A percentile compares a stretch with the other conserved stretches of the same genome.
These are phyloP conservation scores for Graptemys geographica DNA, from an alignment of 2,797 vertebrate species.

Conservation along the genomic window DNA sequence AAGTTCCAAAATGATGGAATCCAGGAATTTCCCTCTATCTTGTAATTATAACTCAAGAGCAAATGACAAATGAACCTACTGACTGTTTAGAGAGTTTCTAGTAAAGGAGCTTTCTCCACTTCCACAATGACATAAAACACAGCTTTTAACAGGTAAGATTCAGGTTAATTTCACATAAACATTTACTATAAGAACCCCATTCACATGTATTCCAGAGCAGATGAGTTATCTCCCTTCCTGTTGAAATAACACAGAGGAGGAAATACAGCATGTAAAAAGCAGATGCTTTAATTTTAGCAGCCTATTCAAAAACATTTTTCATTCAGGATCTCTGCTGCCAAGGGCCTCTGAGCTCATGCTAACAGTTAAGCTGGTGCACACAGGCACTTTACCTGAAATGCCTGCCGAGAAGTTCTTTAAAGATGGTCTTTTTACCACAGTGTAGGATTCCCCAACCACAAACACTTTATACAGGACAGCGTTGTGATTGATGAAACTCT, in stretches of 20 bases:
- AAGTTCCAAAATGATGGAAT: slow-evolving; percentile 19
- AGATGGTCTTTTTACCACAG: slow-evolving; percentile 95
- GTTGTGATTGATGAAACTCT: slow-evolving; percentile 99
- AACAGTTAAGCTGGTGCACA: not conserved
- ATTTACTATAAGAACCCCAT: slow-evolving; percentile 38
- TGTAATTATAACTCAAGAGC: slow-evolving; percentile 40
- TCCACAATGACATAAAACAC: not conserved
- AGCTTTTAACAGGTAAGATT: slow-evolving; percentile 40
- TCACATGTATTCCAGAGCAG: not conserved
- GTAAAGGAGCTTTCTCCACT: not conserved
- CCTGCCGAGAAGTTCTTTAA: slow-evolving; percentile 97
- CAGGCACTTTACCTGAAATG: slow-evolving; percentile 86
- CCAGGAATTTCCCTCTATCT: slow-evolving; percentile 59
- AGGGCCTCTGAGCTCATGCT: not conserved
- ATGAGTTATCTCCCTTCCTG: slow-evolving; percentile 9
- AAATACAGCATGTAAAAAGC: not conserved
- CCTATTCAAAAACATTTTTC: slow-evolving; percentile 1
- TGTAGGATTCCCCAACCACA: slow-evolving; percentile 97
- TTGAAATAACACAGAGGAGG: slow-evolving; percentile 6
- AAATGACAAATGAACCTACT: slow-evolving; percentile 13
- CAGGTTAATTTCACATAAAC: slow-evolving; percentile 42
- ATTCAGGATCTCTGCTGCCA: not conserved
- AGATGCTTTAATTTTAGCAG: slow-evolving; percentile 29
- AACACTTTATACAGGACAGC: slow-evolving; percentile 98
- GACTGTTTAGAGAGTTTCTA: not conserved